Base-by-base conservation (phyloP, 2,113 vertebrate species). In the Cynopterus brachyotis region DNA sequence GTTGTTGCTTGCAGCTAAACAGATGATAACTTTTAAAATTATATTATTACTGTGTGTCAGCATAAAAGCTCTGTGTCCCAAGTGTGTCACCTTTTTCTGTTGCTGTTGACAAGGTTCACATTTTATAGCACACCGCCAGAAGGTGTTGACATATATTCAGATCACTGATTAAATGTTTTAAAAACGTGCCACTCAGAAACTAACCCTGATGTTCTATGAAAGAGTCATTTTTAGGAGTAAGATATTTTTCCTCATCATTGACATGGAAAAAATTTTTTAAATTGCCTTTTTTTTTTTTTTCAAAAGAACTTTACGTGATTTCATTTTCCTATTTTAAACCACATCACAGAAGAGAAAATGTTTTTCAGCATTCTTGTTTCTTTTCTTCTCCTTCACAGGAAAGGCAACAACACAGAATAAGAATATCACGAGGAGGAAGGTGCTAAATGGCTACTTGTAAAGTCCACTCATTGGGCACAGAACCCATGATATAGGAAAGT, bases 151-250 rank as follows among this genome's bases (percentile, higher is more conserved):
- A 98, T 98, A 95, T 98, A 98, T 98, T 98, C 98, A 98, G 98
- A 98, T 98, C 97, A 97, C 98, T 98, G 98, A 98, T 99, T 99
- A 98, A 99, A 98, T 99, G 98, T 99, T 99, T 99, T 98, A 94
- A 98, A 99, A 98, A 99, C 98, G 98, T 99, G 98, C 98, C 99
- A 98, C 98, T 98, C 98, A 99, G 96, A 98, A 98, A 98, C 98
- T 98, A 98, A 99, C 98, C 98, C 98, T 98, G 98, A 98, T 99
- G 98, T 95, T 98, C 98, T 97, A 97, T 53, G 96, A 98, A 98
- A 98, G 95, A 96, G 50, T 97, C 97, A 93, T 98, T 98, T 98
- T 98, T 98, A 96, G 96, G 96, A 98, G 72, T 87, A 97, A 97
- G 94, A 83, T 95, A 95, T 88, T 96, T 96, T 97, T 97, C 94